phyloP scores from a whole-genome alignment of 2,797 vertebrate genomes.

The Gobionotothen gibberifrons region DNA sequence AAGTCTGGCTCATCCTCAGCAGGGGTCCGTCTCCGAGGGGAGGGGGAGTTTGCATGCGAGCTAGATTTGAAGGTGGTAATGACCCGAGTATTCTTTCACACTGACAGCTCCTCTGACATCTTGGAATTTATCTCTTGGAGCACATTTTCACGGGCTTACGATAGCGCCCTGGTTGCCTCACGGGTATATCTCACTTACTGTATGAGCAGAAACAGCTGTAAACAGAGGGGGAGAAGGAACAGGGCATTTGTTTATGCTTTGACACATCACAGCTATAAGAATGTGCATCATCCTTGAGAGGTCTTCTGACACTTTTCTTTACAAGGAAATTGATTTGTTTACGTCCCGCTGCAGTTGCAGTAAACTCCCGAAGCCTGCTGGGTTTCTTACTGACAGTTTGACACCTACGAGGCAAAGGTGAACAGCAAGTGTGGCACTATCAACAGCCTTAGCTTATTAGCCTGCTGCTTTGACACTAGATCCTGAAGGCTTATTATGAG shows the following conservation, averaged over 20 bases:
- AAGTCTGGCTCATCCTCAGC: constrained; percentile 71
- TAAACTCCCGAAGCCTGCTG: constrained; percentile 49
- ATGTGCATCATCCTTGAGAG: constrained; percentile 34
- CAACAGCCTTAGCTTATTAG: constrained; percentile 76
- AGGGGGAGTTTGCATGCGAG: constrained; percentile 63
- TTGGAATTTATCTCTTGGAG: constrained; percentile 80
- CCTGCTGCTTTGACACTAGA: constrained; percentile 66
- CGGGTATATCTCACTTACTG: constrained; percentile 62
- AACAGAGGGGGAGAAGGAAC: constrained; percentile 41
- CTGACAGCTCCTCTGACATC: constrained; percentile 82
- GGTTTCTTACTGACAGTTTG: constrained; percentile 69
- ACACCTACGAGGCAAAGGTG: constrained; percentile 73
- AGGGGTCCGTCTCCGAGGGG: constrained; percentile 57
- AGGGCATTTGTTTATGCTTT: constrained; percentile 61
- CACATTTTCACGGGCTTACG: constrained; percentile 74
- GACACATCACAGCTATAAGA: constrained; percentile 50
- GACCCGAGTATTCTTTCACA: constrained; percentile 75
- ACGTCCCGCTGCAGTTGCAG: constrained; percentile 38
- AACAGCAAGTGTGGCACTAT: constrained; percentile 66
- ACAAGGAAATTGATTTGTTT: constrained; percentile 60
- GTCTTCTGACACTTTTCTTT: constrained; percentile 34
- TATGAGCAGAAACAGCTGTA: constrained; percentile 75
- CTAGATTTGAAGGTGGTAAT: constrained; percentile 75
- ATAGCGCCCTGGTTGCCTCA: constrained; percentile 45
- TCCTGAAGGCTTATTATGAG: constrained; percentile 57